Base-by-base conservation (phyloP, 2,888 invertebrate species). In the Nebria salina region DNA sequence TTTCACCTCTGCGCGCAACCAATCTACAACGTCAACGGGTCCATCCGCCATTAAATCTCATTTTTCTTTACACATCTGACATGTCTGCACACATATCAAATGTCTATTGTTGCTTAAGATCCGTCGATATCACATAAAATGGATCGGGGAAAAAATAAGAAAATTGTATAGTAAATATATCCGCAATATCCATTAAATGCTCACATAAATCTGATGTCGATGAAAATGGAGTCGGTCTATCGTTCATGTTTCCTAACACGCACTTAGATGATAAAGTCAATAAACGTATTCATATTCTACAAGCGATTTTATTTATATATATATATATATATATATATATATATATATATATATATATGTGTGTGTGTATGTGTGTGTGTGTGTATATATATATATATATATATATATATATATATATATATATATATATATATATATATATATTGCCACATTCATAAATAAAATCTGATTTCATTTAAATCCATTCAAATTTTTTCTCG, bases 21-120 rank as follows among this genome's bases (percentile, higher is more conserved):
- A 81, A 81, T 81, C 81, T 81, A 81, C 65, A 81, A 81, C 81
- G 81, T 81, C 81, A 81, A 81, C 76, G 76, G 73, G 75, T 80
- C 75, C 80, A 72, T 72, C 80, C 80, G 42, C 54, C 42, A 75
- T 75, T 25, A 43, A 25, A 20, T 20, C 26, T 65, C 81, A 81
- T 81, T 81, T 81, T 81, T 81, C 81, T 81, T 72, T 76, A 72
- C 76, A 72, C 76, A 54, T 76, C 72, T 76, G 81, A 76, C 73
- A 76, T 76, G 72, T 81, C 65, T 76, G 65, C 65, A n/a, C 70
- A 76, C 68, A 81, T 75, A 75, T 81, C 68, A 70, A 54, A 81
- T 76, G 75, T 76, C 76, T 81, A 81, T 81, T 81, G 42, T 72
- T 11, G 54, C 54, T 54, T 8, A 54, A 54, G 54, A 54, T 13